phyloP scores from a whole-genome alignment of 2,113 vertebrate species.

The Erinaceus europaeus region DNA sequence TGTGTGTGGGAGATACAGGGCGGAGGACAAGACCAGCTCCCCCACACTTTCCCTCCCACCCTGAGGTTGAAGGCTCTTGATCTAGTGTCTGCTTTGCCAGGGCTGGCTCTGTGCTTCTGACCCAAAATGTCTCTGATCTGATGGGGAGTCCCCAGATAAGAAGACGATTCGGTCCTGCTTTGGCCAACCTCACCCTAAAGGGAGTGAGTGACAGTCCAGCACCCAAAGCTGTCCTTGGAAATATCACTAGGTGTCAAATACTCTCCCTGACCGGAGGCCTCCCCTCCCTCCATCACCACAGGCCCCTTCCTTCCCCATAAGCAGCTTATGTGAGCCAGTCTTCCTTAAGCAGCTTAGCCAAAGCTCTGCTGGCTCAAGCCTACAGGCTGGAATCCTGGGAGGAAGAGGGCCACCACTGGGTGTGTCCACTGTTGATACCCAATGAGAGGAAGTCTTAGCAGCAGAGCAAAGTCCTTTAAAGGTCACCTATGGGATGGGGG shows the following conservation, averaged over 20 bases:
- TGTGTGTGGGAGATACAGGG: neutral
- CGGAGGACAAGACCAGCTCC: neutral
- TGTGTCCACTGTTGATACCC: constrained; percentile 23
- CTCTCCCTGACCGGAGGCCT: neutral
- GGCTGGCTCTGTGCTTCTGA: neutral
- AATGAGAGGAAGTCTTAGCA: constrained; percentile 33
- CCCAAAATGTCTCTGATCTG: neutral
- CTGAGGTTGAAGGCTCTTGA: neutral
- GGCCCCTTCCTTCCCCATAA: neutral
- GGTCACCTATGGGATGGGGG: too few relatives aligned
- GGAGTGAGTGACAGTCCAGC: too few relatives aligned
- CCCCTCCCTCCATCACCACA: neutral
- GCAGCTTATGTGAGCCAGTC: constrained; percentile 51
- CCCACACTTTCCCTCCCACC: neutral
- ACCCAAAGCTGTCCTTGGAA: neutral
- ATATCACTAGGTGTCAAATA: neutral
- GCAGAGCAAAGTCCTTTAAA: neutral
- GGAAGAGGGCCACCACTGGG: neutral
- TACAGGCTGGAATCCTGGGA: neutral
- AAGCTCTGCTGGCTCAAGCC: constrained; percentile 63
- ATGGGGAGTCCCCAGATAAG: neutral
- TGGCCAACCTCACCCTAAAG: neutral
- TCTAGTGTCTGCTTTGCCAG: neutral
- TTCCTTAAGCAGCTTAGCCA: constrained; percentile 69
- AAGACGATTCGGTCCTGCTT: neutral